phyloP scores from a whole-genome alignment of 2,797 vertebrate species.

The Catostomus latipinnis region DNA sequence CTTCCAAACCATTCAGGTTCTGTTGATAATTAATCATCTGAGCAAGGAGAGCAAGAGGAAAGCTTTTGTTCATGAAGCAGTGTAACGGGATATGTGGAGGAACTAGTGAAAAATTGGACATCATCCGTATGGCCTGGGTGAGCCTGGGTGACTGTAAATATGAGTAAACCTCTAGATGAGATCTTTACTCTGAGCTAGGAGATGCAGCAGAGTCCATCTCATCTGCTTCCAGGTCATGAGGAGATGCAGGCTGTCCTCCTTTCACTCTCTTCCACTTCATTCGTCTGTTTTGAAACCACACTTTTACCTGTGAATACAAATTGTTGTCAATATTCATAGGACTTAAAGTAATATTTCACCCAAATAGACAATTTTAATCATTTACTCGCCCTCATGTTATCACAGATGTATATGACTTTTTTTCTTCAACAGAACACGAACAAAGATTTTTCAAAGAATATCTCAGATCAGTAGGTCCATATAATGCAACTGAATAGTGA shows the following conservation, averaged over 20 bases:
- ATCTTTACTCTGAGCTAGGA: slow-evolving; percentile 87
- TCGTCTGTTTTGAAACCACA: slow-evolving; percentile 98
- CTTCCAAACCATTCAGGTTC: slow-evolving; percentile 45
- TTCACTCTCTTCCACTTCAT: slow-evolving; percentile 99
- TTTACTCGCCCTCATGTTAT: too few species aligned
- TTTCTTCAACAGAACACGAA: too few species aligned
- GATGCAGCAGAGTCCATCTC: slow-evolving; percentile 92
- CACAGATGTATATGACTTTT: too few species aligned
- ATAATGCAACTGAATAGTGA: too few species aligned
- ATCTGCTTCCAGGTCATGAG: slow-evolving; percentile 86
- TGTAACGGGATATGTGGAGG: slow-evolving; percentile 40
- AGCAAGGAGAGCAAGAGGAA: slow-evolving; percentile 73
- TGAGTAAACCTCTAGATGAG: neutral
- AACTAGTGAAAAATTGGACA: slow-evolving; percentile 39
- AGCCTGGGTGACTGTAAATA: slow-evolving; percentile 34
- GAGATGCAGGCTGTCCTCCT: slow-evolving; percentile 88
- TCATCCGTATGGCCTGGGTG: neutral
- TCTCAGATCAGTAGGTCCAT: too few species aligned
- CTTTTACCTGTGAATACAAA: slow-evolving; percentile 85
- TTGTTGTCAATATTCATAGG: too few species aligned
- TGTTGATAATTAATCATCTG: slow-evolving; percentile 41
- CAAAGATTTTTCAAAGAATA: too few species aligned
- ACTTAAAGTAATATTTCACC: too few species aligned
- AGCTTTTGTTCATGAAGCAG: slow-evolving; percentile 57
- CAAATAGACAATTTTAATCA: too few species aligned